These are phyloP conservation scores for Peribatodes rhomboidaria DNA, from an alignment of 2,888 invertebrate genomes.

Conservation along the genomic window DNA sequence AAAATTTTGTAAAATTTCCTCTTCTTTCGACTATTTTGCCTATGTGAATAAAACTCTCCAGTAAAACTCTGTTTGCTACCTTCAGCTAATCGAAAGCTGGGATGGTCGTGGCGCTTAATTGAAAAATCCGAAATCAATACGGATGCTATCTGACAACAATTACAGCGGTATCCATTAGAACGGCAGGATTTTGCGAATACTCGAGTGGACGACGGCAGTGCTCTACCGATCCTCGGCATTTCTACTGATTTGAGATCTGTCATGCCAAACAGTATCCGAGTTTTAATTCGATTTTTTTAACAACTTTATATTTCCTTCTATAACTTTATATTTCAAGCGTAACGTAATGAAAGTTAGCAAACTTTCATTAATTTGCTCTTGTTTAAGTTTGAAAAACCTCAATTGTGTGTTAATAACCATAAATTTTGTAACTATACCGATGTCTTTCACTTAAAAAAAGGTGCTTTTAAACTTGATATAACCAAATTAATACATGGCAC, in stretches of 20 bases:
- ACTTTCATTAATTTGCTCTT: too few species aligned
- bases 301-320: too few species aligned
- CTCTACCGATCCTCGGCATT: too few species aligned
- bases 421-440: too few species aligned
- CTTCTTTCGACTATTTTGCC: neutral
- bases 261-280: neutral
- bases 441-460: too few species aligned
- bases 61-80: neutral
- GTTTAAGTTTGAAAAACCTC: too few species aligned
- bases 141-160: constrained; percentile 28
- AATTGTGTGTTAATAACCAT: too few species aligned
- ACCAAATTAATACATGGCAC: too few species aligned
- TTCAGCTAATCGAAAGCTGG: constrained; percentile 6
- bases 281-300: too few species aligned
- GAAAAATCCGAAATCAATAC: constrained; percentile 37
- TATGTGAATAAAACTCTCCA: neutral
- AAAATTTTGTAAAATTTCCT: neutral
- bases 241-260: neutral
- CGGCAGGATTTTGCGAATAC: constrained; percentile 58
- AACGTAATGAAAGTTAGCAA: too few species aligned
- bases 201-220: constrained; percentile 28
- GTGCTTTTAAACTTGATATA: too few species aligned
- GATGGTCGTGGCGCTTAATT: constrained; percentile 22
- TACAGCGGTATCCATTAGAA: constrained; percentile 36
- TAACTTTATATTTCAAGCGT: too few species aligned